Conservation (phyloP, 2,113 vertebrate genomes). For the Neogale vison region DNA sequence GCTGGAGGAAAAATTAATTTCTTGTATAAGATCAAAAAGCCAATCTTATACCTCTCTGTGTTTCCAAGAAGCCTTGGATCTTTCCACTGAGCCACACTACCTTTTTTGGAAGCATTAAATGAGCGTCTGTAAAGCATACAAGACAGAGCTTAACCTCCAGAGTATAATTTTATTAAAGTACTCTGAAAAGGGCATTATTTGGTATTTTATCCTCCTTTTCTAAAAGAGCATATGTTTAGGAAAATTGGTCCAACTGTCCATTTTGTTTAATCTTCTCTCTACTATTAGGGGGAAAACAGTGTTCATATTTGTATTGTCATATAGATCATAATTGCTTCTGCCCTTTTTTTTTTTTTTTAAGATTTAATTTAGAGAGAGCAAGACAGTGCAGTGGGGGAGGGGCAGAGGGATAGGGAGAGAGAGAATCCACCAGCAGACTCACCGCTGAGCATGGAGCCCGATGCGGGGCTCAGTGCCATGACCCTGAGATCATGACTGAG, state of each 20-base stretch:
- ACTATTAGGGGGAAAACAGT: background rate
- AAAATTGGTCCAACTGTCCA: background rate
- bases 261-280: background rate
- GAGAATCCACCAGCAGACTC: background rate
- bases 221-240: background rate
- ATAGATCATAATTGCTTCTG: background rate
- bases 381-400: background rate
- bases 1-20: background rate
- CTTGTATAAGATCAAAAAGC: background rate
- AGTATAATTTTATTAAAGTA: background rate
- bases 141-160: background rate
- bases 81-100: background rate
- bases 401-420: background rate
- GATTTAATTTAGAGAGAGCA: background rate
- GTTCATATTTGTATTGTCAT: background rate
- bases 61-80: background rate
- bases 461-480: background rate
- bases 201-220: background rate
- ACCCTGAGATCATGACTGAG: background rate
- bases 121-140: background rate
- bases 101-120: background rate
- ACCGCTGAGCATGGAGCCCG: accelerated
- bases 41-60: background rate
- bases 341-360: background rate
- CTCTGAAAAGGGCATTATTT: background rate